Percentiles rank a stretch among this genome's conserved stretches.
Conservation (phyloP, 92 coral and sea anemone species). For the Umimayanthus chanpuru region DNA sequence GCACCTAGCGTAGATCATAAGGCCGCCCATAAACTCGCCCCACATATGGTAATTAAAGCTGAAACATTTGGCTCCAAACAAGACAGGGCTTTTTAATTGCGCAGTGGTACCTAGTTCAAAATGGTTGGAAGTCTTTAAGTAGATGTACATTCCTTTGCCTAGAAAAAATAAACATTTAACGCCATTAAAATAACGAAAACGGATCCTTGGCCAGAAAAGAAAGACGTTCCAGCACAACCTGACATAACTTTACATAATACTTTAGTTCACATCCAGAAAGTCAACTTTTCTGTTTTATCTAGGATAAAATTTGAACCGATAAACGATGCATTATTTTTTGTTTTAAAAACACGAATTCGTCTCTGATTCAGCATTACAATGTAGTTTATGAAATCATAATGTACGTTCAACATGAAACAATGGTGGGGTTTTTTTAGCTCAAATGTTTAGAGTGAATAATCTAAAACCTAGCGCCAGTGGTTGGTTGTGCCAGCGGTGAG, state of each 20-base stretch:
- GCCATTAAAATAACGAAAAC: background rate
- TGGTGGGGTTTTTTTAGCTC: background rate
- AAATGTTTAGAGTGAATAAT: background rate
- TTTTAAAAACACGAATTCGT: too few relatives aligned
- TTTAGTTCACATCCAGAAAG: too few relatives aligned
- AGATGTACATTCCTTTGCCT: constrained; percentile 30
- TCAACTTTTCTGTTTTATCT: too few relatives aligned
- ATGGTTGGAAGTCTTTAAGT: constrained; percentile 18
- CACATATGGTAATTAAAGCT: constrained; percentile 28
- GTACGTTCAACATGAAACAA: background rate
- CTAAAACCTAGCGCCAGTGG: too few relatives aligned
- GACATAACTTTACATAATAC: too few relatives aligned
- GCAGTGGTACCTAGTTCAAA: constrained; percentile 19
- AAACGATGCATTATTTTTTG: too few relatives aligned
- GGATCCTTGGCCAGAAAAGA: background rate
- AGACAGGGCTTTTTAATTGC: background rate
- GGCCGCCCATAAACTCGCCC: constrained; percentile 23
- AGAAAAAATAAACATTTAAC: too few relatives aligned
- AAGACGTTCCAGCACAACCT: background rate
- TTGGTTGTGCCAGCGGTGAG: too few relatives aligned
- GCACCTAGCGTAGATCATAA: constrained; percentile 11
- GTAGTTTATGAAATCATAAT: too few relatives aligned
- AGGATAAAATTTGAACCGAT: too few relatives aligned
- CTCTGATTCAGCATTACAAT: too few relatives aligned
- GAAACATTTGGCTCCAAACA: constrained; percentile 17